phyloP scores from a whole-genome alignment of 2,113 vertebrate species.

The Holacanthus passer region DNA sequence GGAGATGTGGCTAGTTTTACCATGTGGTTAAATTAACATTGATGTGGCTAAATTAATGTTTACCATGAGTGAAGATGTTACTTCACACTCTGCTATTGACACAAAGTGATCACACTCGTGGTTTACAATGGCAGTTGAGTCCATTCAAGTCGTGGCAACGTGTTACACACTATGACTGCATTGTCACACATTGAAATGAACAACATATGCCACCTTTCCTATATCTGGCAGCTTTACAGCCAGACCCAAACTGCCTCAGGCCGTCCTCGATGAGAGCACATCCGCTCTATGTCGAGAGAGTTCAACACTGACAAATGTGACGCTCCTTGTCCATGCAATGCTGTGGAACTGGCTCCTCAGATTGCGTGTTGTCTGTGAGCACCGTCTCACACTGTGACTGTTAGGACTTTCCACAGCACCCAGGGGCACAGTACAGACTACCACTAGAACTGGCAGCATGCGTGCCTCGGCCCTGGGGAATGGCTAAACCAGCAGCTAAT shows the following conservation, averaged over 20 bases:
- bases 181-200: not conserved
- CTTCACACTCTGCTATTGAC: not conserved
- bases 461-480: not conserved
- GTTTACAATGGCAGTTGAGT: not conserved
- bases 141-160: not conserved
- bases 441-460: not conserved
- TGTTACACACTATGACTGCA: not conserved
- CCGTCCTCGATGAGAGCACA: no score
- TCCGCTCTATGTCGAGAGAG: not conserved
- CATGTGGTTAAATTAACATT: no score
- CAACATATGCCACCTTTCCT: not conserved
- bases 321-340: not conserved
- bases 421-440: accelerated
- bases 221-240: not conserved
- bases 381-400: not conserved
- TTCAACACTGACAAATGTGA: not conserved
- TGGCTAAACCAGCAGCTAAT: not conserved
- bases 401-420: constrained; percentile 25
- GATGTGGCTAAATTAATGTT: no score
- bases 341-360: constrained; percentile 29
- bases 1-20: not conserved
- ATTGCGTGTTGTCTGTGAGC: not conserved
- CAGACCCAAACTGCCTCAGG: not conserved
- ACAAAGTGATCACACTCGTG: not conserved
- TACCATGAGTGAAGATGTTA: no score